These are phyloP conservation scores for Dufourea novaeangliae DNA, from an alignment of 1,140 invertebrate species.

Conservation along the genomic window DNA sequence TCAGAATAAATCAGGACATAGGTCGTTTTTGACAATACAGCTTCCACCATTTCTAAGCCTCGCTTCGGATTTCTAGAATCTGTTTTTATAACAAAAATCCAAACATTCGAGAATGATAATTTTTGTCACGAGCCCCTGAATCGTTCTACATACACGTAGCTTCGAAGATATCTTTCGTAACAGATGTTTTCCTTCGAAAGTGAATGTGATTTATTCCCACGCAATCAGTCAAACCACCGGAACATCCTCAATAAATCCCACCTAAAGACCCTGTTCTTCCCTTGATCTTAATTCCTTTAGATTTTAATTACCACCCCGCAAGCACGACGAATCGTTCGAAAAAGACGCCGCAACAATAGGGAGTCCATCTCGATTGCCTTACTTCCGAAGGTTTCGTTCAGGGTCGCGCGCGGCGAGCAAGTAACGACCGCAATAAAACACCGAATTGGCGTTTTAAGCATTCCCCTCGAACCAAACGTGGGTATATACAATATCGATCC, in stretches of 20 bases:
- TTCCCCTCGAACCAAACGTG: not conserved
- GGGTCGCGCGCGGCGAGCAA: not conserved
- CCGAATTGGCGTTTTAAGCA: constrained; percentile 11
- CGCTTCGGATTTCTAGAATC: too few relatives aligned
- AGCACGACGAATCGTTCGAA: not conserved
- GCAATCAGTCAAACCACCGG: not conserved
- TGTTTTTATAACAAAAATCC: too few relatives aligned
- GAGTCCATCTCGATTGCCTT: constrained; percentile 18
- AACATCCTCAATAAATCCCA: not conserved
- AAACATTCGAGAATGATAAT: too few relatives aligned
- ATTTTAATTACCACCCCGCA: not conserved
- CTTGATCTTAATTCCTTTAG: not conserved
- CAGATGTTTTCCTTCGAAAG: too few relatives aligned
- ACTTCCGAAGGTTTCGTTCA: not conserved
- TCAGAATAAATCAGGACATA: too few relatives aligned
- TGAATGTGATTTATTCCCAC: too few relatives aligned
- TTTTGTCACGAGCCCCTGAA: too few relatives aligned
- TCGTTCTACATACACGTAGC: too few relatives aligned
- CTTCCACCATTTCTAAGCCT: too few relatives aligned
- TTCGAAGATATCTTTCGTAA: too few relatives aligned
- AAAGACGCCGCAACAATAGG: not conserved
- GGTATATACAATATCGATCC: not conserved
- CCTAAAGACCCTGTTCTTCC: not conserved
- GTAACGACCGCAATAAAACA: constrained; percentile 27
- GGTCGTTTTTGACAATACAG: too few relatives aligned